These are phyloP conservation scores for Podilymbus podiceps DNA, from an alignment of 2,113 vertebrate genomes.

Conservation along the genomic window DNA sequence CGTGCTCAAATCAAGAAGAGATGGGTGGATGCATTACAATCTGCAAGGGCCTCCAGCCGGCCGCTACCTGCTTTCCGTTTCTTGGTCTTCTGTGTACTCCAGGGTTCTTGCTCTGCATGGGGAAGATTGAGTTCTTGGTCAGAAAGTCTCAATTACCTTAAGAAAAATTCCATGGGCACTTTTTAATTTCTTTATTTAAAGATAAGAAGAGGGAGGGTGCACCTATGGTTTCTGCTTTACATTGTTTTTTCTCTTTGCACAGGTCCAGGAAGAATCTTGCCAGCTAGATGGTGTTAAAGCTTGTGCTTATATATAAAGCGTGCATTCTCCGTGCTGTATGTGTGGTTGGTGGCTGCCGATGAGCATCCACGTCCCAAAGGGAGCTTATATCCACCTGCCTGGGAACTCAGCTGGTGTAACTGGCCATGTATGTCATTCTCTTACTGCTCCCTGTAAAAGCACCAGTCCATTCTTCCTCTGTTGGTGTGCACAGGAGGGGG, in stretches of 20 bases:
- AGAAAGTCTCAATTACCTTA: neutral
- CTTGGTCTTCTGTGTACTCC: neutral
- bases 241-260: neutral
- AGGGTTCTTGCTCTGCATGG: neutral
- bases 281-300: neutral
- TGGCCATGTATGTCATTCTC: neutral
- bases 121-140: neutral
- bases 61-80: neutral
- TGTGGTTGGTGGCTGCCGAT: neutral
- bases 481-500: neutral
- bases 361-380: neutral
- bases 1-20: accelerated
- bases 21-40: neutral
- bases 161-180: too few relatives aligned
- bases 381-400: neutral
- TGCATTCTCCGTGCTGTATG: neutral
- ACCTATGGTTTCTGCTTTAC: neutral
- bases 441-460: neutral
- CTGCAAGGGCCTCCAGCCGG: neutral
- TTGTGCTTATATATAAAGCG: neutral
- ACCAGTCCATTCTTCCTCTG: neutral
- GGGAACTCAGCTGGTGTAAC: neutral
- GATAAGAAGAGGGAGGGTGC: neutral
- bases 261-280: neutral
- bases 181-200: neutral